These are phyloP conservation scores for Emydocephalus ijimae DNA, from an alignment of 2,113 vertebrate genomes.

Conservation along the genomic window DNA sequence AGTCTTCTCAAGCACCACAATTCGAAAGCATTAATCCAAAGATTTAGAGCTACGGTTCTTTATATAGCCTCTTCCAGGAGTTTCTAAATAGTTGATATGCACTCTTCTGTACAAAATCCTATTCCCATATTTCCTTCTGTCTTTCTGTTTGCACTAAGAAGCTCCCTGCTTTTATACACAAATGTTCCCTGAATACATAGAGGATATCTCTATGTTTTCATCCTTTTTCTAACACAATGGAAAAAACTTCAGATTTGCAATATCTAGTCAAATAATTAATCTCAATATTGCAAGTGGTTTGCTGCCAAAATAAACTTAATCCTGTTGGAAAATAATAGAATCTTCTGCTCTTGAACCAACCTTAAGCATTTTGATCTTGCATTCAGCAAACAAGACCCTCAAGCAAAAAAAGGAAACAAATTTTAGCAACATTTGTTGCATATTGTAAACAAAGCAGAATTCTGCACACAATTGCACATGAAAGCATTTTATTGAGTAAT, in stretches of 20 bases:
- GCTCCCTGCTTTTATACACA: neutral
- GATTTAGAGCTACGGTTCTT: neutral
- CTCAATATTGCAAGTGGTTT: neutral
- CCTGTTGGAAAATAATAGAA: neutral
- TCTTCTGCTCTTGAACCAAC: neutral
- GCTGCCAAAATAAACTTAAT: neutral
- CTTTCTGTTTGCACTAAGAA: accelerated
- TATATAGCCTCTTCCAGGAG: accelerated
- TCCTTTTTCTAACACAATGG: neutral
- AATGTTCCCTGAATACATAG: neutral
- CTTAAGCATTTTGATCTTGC: neutral
- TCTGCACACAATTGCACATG: neutral
- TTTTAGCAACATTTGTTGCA: neutral
- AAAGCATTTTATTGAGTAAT: neutral
- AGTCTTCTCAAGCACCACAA: neutral
- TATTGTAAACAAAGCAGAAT: neutral
- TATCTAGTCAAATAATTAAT: neutral
- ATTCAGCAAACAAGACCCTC: neutral
- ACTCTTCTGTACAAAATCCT: neutral
- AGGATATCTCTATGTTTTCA: neutral
- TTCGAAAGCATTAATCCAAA: neutral
- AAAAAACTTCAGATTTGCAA: neutral
- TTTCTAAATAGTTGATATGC: neutral
- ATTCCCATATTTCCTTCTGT: neutral
- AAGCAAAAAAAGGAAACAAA: neutral